Percentiles rank a stretch among this genome's conserved stretches.
phyloP scores from a whole-genome alignment of 2,113 vertebrate species.

The Cottus gobio region DNA sequence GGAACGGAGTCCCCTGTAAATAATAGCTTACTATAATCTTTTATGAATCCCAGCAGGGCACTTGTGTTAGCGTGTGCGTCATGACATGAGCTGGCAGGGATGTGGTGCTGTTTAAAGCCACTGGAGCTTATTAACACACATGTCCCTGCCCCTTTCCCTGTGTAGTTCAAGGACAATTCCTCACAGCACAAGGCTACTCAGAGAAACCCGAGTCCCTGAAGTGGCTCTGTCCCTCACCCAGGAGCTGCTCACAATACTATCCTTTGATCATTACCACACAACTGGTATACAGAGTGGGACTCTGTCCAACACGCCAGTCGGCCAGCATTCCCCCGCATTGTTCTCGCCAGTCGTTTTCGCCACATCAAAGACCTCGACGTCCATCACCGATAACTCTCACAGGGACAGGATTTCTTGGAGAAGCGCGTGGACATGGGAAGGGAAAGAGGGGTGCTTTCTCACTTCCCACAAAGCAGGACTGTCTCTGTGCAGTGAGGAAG shows the following conservation, averaged over 20 bases:
- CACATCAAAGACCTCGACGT: constrained; percentile 61
- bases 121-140: constrained; percentile 14
- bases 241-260: constrained; percentile 26
- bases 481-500: background rate
- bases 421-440: constrained; percentile 64
- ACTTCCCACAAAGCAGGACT: constrained; percentile 36
- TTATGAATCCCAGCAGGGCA: constrained; percentile 27
- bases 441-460: constrained; percentile 63
- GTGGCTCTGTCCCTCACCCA: constrained; percentile 44
- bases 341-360: constrained; percentile 36
- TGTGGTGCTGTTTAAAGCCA: constrained; percentile 24
- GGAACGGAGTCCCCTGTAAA: constrained; percentile 15
- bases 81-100: constrained; percentile 34
- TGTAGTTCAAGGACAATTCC: constrained; percentile 44
- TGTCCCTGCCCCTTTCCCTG: background rate
- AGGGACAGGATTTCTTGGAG: constrained; percentile 60
- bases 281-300: constrained; percentile 28
- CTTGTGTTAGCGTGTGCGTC: constrained; percentile 8
- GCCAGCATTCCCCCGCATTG: constrained; percentile 50
- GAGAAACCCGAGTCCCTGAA: constrained; percentile 42
- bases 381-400: constrained; percentile 23
- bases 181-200: constrained; percentile 35
- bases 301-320: constrained; percentile 31
- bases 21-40: constrained; percentile 17
- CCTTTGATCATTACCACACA: constrained; percentile 37